Evolutionary conservation across 2,797 vertebrate species (phyloP), one percentile per base, ranked within the genome.

Genomic region (Pelodytes ibericus): DNA sequence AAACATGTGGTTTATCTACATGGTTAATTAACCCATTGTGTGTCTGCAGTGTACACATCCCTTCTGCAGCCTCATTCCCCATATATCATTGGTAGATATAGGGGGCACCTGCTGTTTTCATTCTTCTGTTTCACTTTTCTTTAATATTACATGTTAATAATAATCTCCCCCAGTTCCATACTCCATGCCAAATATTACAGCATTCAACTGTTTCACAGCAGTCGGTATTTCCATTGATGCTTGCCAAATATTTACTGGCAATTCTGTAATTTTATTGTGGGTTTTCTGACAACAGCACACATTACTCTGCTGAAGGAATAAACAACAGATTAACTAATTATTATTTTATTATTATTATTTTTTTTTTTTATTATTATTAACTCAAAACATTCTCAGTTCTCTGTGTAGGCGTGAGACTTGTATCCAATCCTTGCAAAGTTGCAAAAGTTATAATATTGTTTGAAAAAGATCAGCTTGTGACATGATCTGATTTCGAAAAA

Each of bases 101-200:
- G 39, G 30, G 20, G 51, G 33, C 65, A 62, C 74, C 74, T 76
- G 74, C 74, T 76, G 74, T 24, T 57, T 58, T 49, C 18, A 41
- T 70, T n/a, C 58, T 53, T 51, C 65, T 51, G 47, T 31, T 53
- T 7, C n/a, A 30, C 11, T 53, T 22, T 58, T 44, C 31, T 44
- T 66, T 66, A 66, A 65, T 65, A 57, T 56, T 61, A 72, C 59
- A 62, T 64, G 44, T 73, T 39, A 73, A 75, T 75, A 69, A 70
- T 49, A n/a, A 20, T 69, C 74, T 60, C 74, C 44, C 74, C 65
- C 69, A 20, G 65, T 18, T 61, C 60, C 65, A 53, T 27, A 75
- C 33, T 20, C 51, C 60, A 61, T 44, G 74, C 74, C 65, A 75
- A 69, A 62, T 49, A 1, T 49, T 61, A 22, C 15, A 39, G 57